Evolutionary conservation across 2,113 vertebrate genomes (phyloP).

Genomic region (Astur gentilis): DNA sequence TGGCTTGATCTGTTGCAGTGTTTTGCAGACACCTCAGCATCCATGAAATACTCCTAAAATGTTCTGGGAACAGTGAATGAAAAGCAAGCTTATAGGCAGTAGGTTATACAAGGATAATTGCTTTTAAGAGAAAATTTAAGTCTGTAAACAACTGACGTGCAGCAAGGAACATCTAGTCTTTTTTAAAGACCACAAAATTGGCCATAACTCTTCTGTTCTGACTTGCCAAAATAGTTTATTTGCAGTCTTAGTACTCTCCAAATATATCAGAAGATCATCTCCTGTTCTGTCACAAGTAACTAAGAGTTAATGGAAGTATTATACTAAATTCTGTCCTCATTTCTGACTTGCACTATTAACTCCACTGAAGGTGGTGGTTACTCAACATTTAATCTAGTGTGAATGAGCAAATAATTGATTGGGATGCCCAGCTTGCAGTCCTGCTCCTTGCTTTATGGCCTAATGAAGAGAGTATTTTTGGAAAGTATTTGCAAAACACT

Average conservation of each 20-base stretch:
- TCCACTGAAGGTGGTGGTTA: background rate
- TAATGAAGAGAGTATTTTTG: conserved; percentile 37
- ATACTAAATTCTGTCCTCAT: background rate
- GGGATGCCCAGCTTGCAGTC: background rate
- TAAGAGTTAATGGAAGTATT: background rate
- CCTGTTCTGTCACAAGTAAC: background rate
- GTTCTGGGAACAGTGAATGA: background rate
- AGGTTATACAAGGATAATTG: background rate
- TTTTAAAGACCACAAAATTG: background rate
- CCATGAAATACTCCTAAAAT: background rate
- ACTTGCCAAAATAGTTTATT: background rate
- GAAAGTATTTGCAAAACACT: background rate
- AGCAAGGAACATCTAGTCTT: background rate
- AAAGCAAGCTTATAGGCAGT: background rate
- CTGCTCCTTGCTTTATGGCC: background rate
- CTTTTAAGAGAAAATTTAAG: background rate
- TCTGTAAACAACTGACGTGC: background rate
- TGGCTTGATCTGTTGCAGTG: background rate
- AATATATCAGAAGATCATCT: background rate
- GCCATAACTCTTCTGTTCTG: background rate
- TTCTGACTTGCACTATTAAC: background rate
- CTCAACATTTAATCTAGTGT: background rate
- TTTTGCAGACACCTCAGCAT: background rate
- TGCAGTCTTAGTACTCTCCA: background rate
- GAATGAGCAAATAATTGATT: conserved; percentile 9